phyloP scores from a whole-genome alignment of 2,888 invertebrate species.

The Hydrotaea cyrtoneurina region DNA sequence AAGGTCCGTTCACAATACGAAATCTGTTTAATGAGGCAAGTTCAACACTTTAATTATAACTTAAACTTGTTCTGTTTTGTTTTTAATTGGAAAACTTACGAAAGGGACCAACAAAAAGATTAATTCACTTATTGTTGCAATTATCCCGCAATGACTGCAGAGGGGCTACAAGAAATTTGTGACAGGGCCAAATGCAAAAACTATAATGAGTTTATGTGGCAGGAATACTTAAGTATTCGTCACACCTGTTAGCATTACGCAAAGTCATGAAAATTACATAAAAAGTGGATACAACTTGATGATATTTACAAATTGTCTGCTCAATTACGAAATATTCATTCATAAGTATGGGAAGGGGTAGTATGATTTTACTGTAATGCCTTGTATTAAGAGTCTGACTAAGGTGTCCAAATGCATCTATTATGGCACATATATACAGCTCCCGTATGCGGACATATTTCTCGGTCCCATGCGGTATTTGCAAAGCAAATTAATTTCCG shows the following conservation, averaged over 20 bases:
- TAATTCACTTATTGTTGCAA: constrained; percentile 26
- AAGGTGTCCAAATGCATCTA: too few species aligned
- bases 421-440: too few species aligned
- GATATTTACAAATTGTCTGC: not conserved
- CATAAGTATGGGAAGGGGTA: not conserved
- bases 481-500: too few species aligned
- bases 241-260: not conserved
- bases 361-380: too few species aligned
- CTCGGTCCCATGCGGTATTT: too few species aligned
- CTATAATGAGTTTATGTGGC: constrained; percentile 21
- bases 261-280: not conserved
- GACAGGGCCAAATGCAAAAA: not conserved
- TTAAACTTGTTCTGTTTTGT: constrained; percentile 5
- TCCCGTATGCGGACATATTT: too few species aligned
- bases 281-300: not conserved
- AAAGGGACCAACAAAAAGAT: constrained; percentile 5
- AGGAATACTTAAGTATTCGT: not conserved
- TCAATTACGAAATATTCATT: not conserved
- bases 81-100: constrained; percentile 33
- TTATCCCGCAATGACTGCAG: not conserved
- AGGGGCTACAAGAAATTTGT: not conserved
- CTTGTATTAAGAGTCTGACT: too few species aligned
- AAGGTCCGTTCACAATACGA: not conserved
- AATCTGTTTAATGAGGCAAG: constrained; percentile 3
- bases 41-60: constrained; percentile 32